phyloP scores from a whole-genome alignment of 2,797 vertebrate genomes.

The Pangasius larnaudii region DNA sequence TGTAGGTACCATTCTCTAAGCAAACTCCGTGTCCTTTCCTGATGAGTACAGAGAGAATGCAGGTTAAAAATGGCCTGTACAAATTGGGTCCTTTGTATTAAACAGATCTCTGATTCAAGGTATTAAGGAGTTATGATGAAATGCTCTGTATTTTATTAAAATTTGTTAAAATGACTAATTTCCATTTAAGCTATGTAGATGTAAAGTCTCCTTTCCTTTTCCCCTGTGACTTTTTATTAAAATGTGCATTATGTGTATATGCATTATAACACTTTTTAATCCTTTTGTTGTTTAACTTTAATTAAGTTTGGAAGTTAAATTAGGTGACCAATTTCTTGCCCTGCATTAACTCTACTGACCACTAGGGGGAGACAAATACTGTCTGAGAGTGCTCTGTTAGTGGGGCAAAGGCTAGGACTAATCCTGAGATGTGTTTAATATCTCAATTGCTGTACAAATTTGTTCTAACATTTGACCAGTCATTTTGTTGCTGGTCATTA shows the following conservation, averaged over 20 bases:
- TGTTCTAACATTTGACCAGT: neutral
- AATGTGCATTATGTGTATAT: slow-evolving; percentile 6
- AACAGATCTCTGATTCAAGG: neutral
- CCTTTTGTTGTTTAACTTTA: slow-evolving; percentile 1
- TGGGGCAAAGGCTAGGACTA: neutral
- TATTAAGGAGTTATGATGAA: neutral
- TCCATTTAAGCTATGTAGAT: neutral
- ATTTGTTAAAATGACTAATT: neutral
- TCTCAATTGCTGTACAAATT: neutral
- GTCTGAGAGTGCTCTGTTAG: neutral
- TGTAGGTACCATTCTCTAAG: slow-evolving; percentile 84
- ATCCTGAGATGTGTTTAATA: neutral
- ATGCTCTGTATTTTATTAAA: neutral
- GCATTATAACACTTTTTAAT: slow-evolving; percentile 48
- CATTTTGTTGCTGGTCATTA: neutral
- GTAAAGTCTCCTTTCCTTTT: neutral
- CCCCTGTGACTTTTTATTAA: neutral
- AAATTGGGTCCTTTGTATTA: neutral
- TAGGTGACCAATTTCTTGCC: slow-evolving; percentile 8
- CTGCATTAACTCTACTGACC: slow-evolving; percentile 46
- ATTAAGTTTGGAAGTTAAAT: slow-evolving; percentile 46
- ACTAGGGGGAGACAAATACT: slow-evolving; percentile 57
- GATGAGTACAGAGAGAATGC: slow-evolving; percentile 12
- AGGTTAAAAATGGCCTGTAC: neutral
- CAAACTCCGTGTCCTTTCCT: slow-evolving; percentile 82